phyloP scores from a whole-genome alignment of 2,888 invertebrate species.

The Rhodophaea formosa region DNA sequence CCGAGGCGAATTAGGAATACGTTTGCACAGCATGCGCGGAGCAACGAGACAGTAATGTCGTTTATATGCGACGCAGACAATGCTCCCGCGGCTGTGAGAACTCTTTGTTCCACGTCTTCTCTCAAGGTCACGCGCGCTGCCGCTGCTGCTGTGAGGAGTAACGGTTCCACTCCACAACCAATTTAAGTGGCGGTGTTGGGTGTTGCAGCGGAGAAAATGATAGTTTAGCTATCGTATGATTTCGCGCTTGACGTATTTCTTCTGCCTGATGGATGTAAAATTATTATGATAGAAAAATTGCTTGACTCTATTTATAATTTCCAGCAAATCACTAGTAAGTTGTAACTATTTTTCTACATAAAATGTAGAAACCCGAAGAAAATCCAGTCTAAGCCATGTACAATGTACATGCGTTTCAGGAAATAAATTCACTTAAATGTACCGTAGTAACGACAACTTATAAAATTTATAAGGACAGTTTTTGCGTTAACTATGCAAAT shows the following conservation, averaged over 20 bases:
- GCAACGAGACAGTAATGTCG: constrained; percentile 40
- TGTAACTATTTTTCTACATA: no score
- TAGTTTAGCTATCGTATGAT: constrained; percentile 12
- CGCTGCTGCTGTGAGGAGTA: background rate
- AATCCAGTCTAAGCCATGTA: no score
- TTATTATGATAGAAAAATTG: no score
- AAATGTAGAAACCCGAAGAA: no score
- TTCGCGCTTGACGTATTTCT: constrained; percentile 5
- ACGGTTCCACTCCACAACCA: background rate
- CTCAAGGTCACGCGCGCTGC: constrained; percentile 50
- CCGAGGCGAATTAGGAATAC: constrained; percentile 70
- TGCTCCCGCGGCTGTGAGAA: constrained; percentile 41
- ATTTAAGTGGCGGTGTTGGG: background rate
- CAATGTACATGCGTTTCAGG: no score
- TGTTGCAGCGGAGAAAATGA: constrained; percentile 10
- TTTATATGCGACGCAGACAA: constrained; percentile 44
- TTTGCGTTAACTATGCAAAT: background rate
- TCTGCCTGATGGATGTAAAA: background rate
- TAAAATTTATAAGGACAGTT: background rate
- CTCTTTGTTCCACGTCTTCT: constrained; percentile 59
- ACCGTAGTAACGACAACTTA: no score
- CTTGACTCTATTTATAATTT: no score
- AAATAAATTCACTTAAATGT: no score
- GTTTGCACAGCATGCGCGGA: constrained; percentile 56
- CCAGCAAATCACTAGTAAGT: no score